Base-by-base conservation (phyloP, 1,140 invertebrate genomes). In the Diprion similis region DNA sequence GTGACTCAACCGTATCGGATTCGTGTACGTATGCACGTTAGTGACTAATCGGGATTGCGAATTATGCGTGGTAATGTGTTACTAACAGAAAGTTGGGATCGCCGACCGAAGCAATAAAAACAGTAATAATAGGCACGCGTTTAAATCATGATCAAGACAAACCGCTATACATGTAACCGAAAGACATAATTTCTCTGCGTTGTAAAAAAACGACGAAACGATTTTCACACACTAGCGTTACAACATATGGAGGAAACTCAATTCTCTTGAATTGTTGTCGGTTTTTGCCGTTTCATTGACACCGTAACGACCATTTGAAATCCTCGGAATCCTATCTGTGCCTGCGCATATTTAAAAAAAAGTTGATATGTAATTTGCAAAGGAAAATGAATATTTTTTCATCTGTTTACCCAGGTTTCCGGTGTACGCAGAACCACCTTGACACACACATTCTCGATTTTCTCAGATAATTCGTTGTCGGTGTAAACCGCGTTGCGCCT, bases 31-130 rank as follows among this genome's bases (percentile, higher is more conserved):
- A 6, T 37, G 24, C 6, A 37, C 24, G 24, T 59, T 9, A 59
- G 51, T 59, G 51, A 59, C 51, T 59, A 59, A 59, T 59, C 51
- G 11, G 51, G 51, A 59, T 59, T 17, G 51, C 51, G 51, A 59
- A 59, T 59, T 59, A 59, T 59, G 51, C 11, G 9, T 59, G 51
- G 51, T 59, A 59, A 37, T 37, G 24, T 37, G 24, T 37, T 37
- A 37, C 24, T 37, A 4, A 59, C 51, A 59, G 11, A 17, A 59
- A 15, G 51, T 59, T 59, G 51, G 51, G 51, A 59, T 59, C 51
- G 51, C 51, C 11, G 51, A 59, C 11, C 51, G 51, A 59, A 17
- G n/a, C 51, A 9, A 59, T 6, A 9, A 59, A 59, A 59, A 59
- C 51, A 59, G 9, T 59, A 59, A 59, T 17, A 59, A 59, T 17